Evolutionary conservation across 2,113 vertebrate species (phyloP), one percentile per base, ranked within the genome.

Genomic region (Pongo pygmaeus): DNA sequence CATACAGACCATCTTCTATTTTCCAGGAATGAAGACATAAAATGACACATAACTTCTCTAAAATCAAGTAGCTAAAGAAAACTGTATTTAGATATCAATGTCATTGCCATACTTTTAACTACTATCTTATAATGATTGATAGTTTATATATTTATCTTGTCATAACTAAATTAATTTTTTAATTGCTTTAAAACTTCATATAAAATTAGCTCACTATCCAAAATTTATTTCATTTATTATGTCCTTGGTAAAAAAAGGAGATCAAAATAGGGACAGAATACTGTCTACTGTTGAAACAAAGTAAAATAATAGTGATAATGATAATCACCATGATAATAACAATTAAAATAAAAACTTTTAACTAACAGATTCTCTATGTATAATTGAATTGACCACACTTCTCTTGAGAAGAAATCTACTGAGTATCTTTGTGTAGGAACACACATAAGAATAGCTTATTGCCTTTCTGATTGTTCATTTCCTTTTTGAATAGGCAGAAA

Each of bases 391-490:
- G 6, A 85, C 8, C 16, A 38, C 6, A 11, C 1, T 70, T 90
- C 75, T 86, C 67, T 48, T 75, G 10, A 43, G 38, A 81, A 78
- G 22, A 89, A 74, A 69, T 50, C 48, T 69, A 30, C 35, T 20
- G 2, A 88, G 3, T 6, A 12, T 40, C 46, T 70, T 61, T 93
- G 1, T 46, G 8, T 50, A 86, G 18, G 8, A 90, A 80, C 23
- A 84, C 27, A 79, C 13, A 43, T 84, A 86, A 88, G 27, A 59
- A 64, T 61, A 46, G 32, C 10, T 75, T 70, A 96, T 75, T 48
- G n/a, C 35, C n/a, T 96, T 74, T 13, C 57, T 50, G 43, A 88
- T 64, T 89, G 38, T 67, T 69, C 30, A 93, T 92, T 95, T 97
- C 40, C 25, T 50, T 17, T 91, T 69, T 50, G 27, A 52, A 91